phyloP scores from a whole-genome alignment of 2,113 vertebrate species.

The Penelope pileata region DNA sequence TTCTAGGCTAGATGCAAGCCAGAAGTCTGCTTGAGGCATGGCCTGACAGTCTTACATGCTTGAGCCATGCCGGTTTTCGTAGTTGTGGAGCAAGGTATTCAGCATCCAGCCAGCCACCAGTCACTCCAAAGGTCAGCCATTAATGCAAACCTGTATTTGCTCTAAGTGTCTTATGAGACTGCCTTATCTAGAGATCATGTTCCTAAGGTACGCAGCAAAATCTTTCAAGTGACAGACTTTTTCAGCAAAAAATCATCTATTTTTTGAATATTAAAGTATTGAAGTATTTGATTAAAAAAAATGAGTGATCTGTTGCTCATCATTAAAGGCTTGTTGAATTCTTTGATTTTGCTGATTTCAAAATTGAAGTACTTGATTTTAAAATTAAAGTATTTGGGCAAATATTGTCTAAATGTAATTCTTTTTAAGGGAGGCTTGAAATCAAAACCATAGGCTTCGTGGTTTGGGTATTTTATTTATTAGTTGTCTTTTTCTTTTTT shows the following conservation, averaged over 20 bases:
- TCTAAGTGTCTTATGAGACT: background rate
- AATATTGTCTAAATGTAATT: background rate
- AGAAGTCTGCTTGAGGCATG: background rate
- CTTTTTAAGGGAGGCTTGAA: background rate
- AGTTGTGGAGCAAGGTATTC: background rate
- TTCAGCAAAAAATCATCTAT: background rate
- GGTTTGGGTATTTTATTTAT: background rate
- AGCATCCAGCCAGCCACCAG: background rate
- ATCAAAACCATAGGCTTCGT: background rate
- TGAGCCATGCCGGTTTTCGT: background rate
- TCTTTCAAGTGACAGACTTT: background rate
- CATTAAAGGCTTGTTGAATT: background rate
- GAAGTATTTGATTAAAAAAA: background rate
- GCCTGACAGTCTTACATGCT: background rate
- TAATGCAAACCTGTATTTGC: background rate
- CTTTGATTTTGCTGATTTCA: background rate
- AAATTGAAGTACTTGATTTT: background rate
- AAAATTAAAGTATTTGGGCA: background rate
- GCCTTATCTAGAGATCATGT: background rate
- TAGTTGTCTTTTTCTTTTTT: background rate
- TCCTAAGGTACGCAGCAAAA: background rate
- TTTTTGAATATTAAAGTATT: background rate
- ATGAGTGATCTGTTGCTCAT: background rate
- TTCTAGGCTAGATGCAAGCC: background rate
- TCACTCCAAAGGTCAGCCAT: background rate